These are phyloP conservation scores for Andrena praecox DNA, from an alignment of 2,888 invertebrate genomes.

Conservation along the genomic window DNA sequence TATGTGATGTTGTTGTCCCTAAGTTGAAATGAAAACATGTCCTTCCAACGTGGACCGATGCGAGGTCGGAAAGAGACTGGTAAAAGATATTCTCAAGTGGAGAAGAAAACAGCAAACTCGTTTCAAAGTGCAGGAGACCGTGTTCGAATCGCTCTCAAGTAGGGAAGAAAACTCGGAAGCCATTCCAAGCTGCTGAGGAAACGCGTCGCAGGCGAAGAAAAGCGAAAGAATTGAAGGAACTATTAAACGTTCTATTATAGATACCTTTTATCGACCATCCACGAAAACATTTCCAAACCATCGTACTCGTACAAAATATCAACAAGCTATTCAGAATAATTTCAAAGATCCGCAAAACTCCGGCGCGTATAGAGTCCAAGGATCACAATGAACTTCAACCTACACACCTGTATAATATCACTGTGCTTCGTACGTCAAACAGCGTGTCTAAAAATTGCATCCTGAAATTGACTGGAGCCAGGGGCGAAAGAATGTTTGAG, in stretches of 20 bases:
- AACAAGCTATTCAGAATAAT: not conserved
- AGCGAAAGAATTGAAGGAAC: not conserved
- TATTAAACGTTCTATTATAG: not conserved
- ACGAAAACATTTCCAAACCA: not conserved
- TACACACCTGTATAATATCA: too few species aligned
- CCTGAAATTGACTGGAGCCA: too few species aligned
- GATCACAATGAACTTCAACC: too few species aligned
- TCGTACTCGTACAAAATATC: not conserved
- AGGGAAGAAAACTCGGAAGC: conserved; percentile 5
- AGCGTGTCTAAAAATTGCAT: not conserved
- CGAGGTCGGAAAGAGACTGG: conserved; percentile 14
- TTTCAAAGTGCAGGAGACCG: not conserved
- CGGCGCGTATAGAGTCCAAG: too few species aligned
- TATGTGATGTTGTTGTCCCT: conserved; percentile 4
- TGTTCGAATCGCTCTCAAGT: not conserved
- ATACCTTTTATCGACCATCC: not conserved
- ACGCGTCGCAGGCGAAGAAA: not conserved
- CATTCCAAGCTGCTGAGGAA: not conserved
- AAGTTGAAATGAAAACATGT: conserved; percentile 18
- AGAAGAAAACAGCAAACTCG: conserved; percentile 27
- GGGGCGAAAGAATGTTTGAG: not conserved
- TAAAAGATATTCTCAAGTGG: conserved; percentile 24
- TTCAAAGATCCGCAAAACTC: not conserved
- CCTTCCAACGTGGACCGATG: conserved; percentile 13
- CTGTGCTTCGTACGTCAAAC: too few species aligned